Evolutionary conservation across 2,888 invertebrate species (phyloP).

Genomic region (Phania funesta): DNA sequence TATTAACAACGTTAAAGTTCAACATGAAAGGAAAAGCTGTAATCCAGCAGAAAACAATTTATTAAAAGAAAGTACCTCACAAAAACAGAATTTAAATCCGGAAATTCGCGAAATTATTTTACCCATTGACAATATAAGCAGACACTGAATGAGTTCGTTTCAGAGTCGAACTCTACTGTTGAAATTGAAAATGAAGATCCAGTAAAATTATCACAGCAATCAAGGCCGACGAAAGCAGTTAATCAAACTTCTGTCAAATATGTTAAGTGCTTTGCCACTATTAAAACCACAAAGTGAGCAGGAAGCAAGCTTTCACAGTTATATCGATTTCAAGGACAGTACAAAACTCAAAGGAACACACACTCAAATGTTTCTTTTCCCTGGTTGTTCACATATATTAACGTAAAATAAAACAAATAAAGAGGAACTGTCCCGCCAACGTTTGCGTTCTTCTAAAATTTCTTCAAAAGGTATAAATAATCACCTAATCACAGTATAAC

Average conservation of each 20-base stretch:
- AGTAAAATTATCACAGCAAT: no score
- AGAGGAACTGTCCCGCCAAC: no score
- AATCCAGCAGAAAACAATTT: not conserved
- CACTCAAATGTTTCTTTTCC: no score
- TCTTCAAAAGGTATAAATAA: no score
- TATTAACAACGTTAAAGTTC: not conserved
- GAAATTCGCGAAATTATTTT: not conserved
- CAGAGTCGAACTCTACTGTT: not conserved
- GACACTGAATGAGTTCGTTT: not conserved
- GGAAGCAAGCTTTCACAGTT: conserved; percentile 21
- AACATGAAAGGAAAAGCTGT: not conserved
- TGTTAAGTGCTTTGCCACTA: conserved; percentile 9
- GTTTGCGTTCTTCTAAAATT: no score
- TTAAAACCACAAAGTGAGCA: not conserved
- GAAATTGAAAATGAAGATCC: no score
- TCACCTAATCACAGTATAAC: no score
- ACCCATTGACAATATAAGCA: not conserved
- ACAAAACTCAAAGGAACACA: no score
- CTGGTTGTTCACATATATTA: no score
- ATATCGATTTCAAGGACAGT: not conserved
- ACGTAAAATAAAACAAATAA: no score
- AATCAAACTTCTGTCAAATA: conserved; percentile 3
- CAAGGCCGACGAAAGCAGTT: no score
- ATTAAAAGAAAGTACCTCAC: not conserved
- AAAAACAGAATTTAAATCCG: no score